Evolutionary conservation across 2,888 invertebrate species (phyloP), one percentile per base, ranked within the genome.

Genomic region (Abscondita cerata): DNA sequence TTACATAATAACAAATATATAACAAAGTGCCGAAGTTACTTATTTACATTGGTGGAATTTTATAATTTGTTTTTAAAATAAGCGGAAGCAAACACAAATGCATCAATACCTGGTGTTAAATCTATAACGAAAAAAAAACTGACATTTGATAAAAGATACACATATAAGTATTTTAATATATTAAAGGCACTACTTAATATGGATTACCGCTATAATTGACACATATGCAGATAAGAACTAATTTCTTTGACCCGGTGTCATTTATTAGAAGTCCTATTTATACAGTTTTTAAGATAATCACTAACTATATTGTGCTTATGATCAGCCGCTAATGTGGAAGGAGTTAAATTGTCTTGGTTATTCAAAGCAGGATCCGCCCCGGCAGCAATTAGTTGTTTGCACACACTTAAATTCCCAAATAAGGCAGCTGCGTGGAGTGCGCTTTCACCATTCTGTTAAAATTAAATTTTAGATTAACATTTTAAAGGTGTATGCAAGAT

Each of bases 341-440:
- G 83, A 0, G 89, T 88, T 52, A 85, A 82, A 1, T 89, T 89
- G 61, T 91, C 92, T 79, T 89, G 89, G 78, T 93, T 93, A 75
- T 85, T 84, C 65, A 91, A 75, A 65, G 81, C 81, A 46, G 89
- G 84, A 81, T 91, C 86, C 51, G 89, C 85, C 41, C 89, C 90
- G 66, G 89, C 87, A 56, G 85, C 87, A 47, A 92, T 83, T 40
- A 95, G 82, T 75, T 90, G 87, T 74, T 90, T 89, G 58, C 90
- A 90, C 51, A 94, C 90, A 1, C 89, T 82, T 78, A 93, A 83
- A 76, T 93, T 92, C 0, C 95, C 96, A 79, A 92, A 93, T 83
- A 95, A 87, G 34, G 92, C 91, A 1, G 96, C 96, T 48, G 95
- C 96, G 83, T 96, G 96, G 50, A 97, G 82, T 0, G 94, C 92